Percentiles rank a stretch among this genome's conserved stretches.
phyloP scores from a whole-genome alignment of 2,888 invertebrate species.

The Argyresthia albistria region DNA sequence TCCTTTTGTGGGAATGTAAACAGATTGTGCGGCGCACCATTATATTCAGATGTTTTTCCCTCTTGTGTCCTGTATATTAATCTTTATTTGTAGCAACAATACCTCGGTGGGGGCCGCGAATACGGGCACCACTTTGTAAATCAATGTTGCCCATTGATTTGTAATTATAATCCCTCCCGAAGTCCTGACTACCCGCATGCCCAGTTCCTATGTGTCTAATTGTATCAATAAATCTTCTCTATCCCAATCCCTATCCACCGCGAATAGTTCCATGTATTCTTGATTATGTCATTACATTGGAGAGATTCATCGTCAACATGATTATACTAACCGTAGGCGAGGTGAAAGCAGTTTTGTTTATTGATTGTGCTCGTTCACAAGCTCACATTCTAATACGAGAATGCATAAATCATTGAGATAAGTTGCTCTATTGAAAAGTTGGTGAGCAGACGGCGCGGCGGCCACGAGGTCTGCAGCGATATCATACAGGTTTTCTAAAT shows the following conservation, averaged over 20 bases:
- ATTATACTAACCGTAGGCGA: background rate
- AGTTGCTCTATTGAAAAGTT: conserved; percentile 30
- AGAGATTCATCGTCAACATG: background rate
- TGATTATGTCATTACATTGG: background rate
- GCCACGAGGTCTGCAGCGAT: conserved; percentile 40
- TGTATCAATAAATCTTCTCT: conserved; percentile 1
- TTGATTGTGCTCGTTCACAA: background rate
- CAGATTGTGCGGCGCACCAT: background rate
- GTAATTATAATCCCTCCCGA: conserved; percentile 1
- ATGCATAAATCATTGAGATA: conserved; percentile 28
- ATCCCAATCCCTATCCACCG: background rate
- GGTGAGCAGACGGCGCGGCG: conserved; percentile 52
- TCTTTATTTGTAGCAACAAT: background rate
- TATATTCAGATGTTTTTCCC: background rate
- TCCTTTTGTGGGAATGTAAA: background rate
- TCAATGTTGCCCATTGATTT: conserved; percentile 1
- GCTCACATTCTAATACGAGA: conserved; percentile 16
- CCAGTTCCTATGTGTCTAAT: background rate
- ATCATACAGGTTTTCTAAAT: conserved; percentile 51
- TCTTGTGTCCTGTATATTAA: background rate
- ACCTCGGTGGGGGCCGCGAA: background rate
- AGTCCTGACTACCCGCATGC: background rate
- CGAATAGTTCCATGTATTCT: background rate
- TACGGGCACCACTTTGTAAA: background rate
- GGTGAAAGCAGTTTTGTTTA: background rate